Percentiles rank a stretch among this genome's conserved stretches.
phyloP scores from a whole-genome alignment of 2,888 invertebrate species.

The Cerastis leucographa region DNA sequence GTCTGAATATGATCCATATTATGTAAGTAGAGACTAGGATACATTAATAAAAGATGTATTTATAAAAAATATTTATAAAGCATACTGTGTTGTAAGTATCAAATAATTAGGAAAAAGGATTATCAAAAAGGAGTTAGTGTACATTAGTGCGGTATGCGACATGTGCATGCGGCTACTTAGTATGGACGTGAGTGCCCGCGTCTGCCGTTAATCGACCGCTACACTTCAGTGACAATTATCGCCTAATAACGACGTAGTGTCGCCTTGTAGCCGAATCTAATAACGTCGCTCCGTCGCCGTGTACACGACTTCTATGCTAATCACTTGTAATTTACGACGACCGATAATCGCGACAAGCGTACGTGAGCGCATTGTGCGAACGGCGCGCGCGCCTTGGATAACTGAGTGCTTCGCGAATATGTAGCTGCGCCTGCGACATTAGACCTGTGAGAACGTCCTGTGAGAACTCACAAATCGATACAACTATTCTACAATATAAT shows the following conservation, averaged over 20 bases:
- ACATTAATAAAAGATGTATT: neutral
- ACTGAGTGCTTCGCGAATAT: conserved; percentile 70
- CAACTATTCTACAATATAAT: conserved; percentile 60
- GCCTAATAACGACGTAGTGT: conserved; percentile 86
- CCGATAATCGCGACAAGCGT: conserved; percentile 88
- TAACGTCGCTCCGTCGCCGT: conserved; percentile 81
- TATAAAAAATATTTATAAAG: neutral
- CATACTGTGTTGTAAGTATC: conserved; percentile 16
- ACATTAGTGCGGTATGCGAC: conserved; percentile 70
- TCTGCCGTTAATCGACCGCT: conserved; percentile 89
- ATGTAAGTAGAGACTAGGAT: conserved; percentile 9
- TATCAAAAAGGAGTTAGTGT: too few relatives aligned
- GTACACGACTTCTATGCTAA: conserved; percentile 87
- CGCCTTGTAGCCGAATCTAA: conserved; percentile 86
- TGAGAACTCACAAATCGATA: conserved; percentile 81
- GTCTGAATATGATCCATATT: conserved; percentile 44
- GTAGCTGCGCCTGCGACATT: conserved; percentile 53
- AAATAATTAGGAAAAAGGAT: conserved; percentile 63
- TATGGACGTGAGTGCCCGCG: conserved; percentile 77
- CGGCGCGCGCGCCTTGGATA: conserved; percentile 72
- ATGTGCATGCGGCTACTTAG: conserved; percentile 76
- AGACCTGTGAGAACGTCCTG: conserved; percentile 75
- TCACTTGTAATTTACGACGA: conserved; percentile 88
- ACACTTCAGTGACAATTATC: conserved; percentile 87
- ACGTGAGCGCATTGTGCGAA: conserved; percentile 88